Percentiles rank a stretch among this genome's conserved stretches.
phyloP scores from a whole-genome alignment of 2,888 invertebrate genomes.

The Listrodromus nycthemerus region DNA sequence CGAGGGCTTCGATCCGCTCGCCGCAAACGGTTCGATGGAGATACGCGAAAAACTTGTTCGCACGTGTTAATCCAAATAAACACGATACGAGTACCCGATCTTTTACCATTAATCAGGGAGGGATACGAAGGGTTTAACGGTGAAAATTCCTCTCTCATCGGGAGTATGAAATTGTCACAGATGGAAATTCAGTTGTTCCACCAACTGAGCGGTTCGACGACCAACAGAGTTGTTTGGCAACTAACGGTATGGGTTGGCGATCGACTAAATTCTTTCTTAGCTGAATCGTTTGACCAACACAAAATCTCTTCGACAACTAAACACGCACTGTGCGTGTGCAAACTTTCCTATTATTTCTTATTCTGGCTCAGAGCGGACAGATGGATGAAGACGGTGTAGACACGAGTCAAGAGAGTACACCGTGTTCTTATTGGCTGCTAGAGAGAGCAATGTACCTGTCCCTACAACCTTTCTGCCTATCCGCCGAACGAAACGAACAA shows the following conservation, averaged over 20 bases:
- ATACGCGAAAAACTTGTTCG: slow-evolving; percentile 14
- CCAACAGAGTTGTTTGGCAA: too few relatives aligned
- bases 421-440: slow-evolving; percentile 16
- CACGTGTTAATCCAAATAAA: background rate
- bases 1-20: slow-evolving; percentile 38
- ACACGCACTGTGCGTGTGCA: background rate
- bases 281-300: too few relatives aligned
- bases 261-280: too few relatives aligned
- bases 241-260: too few relatives aligned
- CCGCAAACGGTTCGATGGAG: slow-evolving; percentile 27
- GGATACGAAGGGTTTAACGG: too few relatives aligned
- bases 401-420: slow-evolving; percentile 19
- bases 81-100: background rate
- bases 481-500: slow-evolving; percentile 19
- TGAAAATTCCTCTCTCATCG: slow-evolving; percentile 16
- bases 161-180: slow-evolving; percentile 17
- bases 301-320: background rate
- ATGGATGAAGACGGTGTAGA: slow-evolving; percentile 52
- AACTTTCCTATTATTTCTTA: background rate
- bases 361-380: background rate
- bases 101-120: background rate
- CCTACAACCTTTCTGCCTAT: background rate
- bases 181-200: background rate
- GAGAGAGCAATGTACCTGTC: slow-evolving; percentile 16
- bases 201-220: too few relatives aligned